These are phyloP conservation scores for Amblyornis subalaris DNA, from an alignment of 2,113 vertebrate species.

Conservation along the genomic window DNA sequence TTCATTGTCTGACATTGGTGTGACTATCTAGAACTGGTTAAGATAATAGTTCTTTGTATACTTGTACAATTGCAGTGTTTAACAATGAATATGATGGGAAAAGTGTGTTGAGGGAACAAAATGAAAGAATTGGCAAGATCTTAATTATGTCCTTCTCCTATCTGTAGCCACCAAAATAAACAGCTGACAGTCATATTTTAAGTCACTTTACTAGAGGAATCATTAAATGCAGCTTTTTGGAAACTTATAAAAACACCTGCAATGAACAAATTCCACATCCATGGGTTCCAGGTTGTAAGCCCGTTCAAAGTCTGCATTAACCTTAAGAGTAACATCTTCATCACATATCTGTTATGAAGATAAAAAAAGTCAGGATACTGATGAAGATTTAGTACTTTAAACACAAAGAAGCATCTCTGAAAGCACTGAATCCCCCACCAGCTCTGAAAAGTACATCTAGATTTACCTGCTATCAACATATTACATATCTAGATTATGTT, in stretches of 20 bases:
- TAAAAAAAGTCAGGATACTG: not conserved
- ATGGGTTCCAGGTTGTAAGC: slow-evolving; percentile 87
- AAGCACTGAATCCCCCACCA: not conserved
- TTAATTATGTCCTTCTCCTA: not conserved
- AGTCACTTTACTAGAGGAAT: not conserved
- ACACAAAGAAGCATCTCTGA: not conserved
- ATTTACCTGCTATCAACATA: not conserved
- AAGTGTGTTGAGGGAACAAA: not conserved
- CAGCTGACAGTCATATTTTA: not conserved
- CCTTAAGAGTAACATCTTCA: slow-evolving; percentile 83
- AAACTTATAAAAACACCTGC: slow-evolving; percentile 73
- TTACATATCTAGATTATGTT: not conserved
- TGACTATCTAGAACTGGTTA: not conserved
- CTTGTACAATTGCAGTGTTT: not conserved
- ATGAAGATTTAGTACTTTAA: not conserved
- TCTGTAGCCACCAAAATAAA: not conserved
- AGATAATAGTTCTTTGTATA: not conserved
- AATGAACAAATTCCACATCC: slow-evolving; percentile 88
- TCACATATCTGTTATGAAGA: slow-evolving; percentile 75
- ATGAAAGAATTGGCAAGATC: not conserved
- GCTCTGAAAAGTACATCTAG: not conserved
- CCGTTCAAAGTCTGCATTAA: slow-evolving; percentile 80
- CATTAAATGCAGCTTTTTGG: not conserved
- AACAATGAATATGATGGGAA: not conserved
- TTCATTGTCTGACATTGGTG: not conserved